Percentiles rank a stretch among this genome's conserved stretches.
Conservation (phyloP, 2,113 vertebrate species). For the Heliornis fulica region DNA sequence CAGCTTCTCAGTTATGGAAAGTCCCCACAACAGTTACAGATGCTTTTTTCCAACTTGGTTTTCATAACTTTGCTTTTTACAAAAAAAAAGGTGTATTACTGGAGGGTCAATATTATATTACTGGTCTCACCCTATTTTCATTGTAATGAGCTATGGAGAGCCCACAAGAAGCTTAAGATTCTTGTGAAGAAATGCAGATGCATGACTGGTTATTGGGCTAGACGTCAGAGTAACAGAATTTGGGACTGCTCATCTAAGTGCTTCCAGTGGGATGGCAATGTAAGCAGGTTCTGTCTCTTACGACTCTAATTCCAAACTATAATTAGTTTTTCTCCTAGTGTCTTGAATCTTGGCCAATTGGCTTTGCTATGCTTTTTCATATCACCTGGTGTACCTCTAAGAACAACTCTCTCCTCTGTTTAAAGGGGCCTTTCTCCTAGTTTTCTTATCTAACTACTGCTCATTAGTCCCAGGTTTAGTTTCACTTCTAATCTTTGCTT, state of each 20-base stretch:
- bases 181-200: slow-evolving; percentile 31
- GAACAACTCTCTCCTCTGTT: background rate
- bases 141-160: slow-evolving; percentile 60
- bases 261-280: background rate
- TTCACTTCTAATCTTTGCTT: background rate
- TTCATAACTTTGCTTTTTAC: slow-evolving; percentile 34
- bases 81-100: slow-evolving; percentile 57
- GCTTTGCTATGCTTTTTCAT: background rate
- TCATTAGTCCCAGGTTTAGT: background rate
- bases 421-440: fast-evolving
- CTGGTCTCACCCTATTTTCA: slow-evolving; percentile 71
- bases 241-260: background rate
- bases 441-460: background rate
- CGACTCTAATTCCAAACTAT: background rate
- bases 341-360: background rate
- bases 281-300: background rate
- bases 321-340: background rate
- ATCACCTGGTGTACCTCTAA: background rate
- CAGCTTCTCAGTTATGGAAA: background rate
- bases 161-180: background rate
- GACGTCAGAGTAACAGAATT: background rate
- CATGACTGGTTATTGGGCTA: background rate
- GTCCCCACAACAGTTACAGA: background rate
- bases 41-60: background rate
- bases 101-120: slow-evolving; percentile 48